A percentile compares a stretch with the other conserved stretches of the same genome.
phyloP scores from a whole-genome alignment of 2,797 vertebrate species.

The Cyprinella venusta region DNA sequence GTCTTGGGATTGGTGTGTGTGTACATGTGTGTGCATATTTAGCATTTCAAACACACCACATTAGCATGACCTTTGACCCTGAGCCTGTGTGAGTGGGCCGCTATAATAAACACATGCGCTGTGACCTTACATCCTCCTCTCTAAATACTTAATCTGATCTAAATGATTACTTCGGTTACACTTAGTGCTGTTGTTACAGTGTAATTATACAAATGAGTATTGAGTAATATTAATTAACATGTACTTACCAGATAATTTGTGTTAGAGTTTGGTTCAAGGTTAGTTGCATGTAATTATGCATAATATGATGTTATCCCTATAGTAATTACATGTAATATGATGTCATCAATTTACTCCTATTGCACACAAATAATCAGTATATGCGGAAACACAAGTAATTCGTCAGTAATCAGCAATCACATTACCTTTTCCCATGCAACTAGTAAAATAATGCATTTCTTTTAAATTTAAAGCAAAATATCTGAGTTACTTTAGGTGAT shows the following conservation, averaged over 20 bases:
- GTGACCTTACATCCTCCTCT: slow-evolving; percentile 22
- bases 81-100: slow-evolving; percentile 45
- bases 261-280: not conserved
- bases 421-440: not conserved
- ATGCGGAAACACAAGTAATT: too few species aligned
- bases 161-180: not conserved
- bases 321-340: too few species aligned
- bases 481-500: not conserved
- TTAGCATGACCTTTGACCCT: slow-evolving; percentile 17
- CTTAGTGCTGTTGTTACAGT: not conserved
- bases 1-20: not conserved
- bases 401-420: too few species aligned
- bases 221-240: not conserved
- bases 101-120: slow-evolving; percentile 29
- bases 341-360: too few species aligned
- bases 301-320: too few species aligned
- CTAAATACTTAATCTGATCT: not conserved
- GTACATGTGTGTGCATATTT: not conserved
- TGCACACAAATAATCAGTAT: too few species aligned
- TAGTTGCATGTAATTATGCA: not conserved
- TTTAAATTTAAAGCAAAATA: not conserved
- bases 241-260: not conserved
- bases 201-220: not conserved
- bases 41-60: slow-evolving; percentile 14
- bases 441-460: not conserved